Conservation (phyloP, 2,797 vertebrate species). For the Psittacula echo region DNA sequence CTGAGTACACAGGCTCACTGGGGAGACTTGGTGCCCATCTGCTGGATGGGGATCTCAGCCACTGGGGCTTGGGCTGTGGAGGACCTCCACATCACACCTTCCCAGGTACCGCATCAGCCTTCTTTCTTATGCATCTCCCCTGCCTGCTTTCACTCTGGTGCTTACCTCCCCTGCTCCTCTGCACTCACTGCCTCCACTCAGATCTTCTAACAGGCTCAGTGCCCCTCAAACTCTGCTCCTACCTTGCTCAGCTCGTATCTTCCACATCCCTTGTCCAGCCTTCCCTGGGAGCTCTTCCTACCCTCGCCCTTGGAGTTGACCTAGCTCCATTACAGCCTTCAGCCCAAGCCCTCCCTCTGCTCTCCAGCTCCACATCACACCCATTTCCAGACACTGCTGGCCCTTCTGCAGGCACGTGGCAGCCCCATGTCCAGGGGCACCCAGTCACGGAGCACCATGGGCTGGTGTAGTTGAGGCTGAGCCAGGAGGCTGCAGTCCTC, state of each 20-base stretch:
- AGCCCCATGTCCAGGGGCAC: neutral
- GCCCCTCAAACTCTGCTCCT: neutral
- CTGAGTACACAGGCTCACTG: neutral
- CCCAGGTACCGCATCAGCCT: neutral
- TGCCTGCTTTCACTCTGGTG: rapidly evolving
- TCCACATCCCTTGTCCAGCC: neutral
- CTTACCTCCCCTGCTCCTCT: neutral
- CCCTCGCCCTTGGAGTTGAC: neutral
- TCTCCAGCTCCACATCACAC: neutral
- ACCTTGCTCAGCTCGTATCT: neutral
- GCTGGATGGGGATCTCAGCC: neutral
- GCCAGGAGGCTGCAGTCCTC: neutral
- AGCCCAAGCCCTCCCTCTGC: neutral
- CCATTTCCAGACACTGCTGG: neutral
- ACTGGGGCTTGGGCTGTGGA: neutral
- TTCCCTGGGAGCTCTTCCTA: neutral
- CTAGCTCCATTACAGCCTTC: neutral
- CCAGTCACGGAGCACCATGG: neutral
- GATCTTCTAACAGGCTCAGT: neutral
- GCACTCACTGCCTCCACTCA: neutral
- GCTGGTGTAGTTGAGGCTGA: neutral
- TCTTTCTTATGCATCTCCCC: rapidly evolving
- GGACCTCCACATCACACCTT: neutral
- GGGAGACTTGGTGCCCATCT: neutral
- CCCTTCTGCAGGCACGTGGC: rapidly evolving